phyloP scores from a whole-genome alignment of 2,113 vertebrate species.

The Cromileptes altivelis region DNA sequence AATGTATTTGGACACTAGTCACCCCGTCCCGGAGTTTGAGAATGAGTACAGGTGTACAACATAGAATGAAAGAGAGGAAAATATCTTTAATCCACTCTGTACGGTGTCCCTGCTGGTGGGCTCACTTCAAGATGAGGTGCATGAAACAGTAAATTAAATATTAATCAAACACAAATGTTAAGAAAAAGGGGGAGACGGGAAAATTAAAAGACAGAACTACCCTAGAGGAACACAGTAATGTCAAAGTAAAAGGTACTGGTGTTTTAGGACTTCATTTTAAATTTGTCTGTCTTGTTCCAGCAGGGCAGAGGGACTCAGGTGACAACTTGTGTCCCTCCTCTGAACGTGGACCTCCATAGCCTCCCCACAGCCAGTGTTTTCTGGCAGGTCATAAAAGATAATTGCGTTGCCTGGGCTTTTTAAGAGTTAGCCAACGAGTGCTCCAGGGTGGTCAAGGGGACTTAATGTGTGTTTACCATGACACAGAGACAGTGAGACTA shows the following conservation, averaged over 20 bases:
- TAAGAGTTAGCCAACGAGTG: conserved; percentile 81
- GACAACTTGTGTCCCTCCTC: conserved; percentile 52
- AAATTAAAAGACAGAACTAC: background rate
- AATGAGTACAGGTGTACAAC: background rate
- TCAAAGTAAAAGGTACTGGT: background rate
- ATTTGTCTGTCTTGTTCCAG: background rate
- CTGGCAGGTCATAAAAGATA: conserved; percentile 88
- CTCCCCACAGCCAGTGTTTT: conserved; percentile 80
- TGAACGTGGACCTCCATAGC: conserved; percentile 56
- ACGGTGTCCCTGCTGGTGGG: background rate
- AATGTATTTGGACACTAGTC: background rate
- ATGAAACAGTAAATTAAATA: background rate
- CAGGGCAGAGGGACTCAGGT: conserved; percentile 48
- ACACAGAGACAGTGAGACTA: conserved; percentile 69
- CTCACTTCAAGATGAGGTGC: background rate
- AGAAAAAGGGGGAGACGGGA: background rate
- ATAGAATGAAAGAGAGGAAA: background rate
- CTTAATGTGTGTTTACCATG: conserved; percentile 73
- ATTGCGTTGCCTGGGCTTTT: conserved; percentile 85
- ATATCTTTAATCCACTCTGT: background rate
- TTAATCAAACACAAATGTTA: background rate
- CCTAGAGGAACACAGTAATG: background rate
- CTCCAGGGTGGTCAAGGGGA: conserved; percentile 80
- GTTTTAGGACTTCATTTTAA: conserved; percentile 19
- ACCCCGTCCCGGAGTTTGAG: background rate